These are phyloP conservation scores for Telmatherina bonti DNA, from an alignment of 2,797 vertebrate species.

Conservation along the genomic window DNA sequence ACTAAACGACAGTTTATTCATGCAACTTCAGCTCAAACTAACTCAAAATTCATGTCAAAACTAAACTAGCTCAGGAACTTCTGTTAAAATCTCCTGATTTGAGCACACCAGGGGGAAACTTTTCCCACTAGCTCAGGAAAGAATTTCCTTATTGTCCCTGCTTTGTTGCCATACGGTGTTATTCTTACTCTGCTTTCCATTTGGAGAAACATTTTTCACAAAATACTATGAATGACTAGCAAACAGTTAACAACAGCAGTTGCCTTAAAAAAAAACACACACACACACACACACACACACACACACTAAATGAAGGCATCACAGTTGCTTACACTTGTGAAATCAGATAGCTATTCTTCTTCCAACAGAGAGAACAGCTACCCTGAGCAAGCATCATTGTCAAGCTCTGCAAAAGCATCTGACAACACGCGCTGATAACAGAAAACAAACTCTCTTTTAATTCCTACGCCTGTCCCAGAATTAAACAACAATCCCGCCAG, in stretches of 20 bases:
- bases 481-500: conserved; percentile 15
- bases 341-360: background rate
- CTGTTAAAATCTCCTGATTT: no score
- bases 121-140: no score
- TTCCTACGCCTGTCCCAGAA: conserved; percentile 2
- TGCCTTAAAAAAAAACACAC: background rate
- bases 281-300: no score
- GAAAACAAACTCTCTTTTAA: background rate
- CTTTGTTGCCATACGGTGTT: no score
- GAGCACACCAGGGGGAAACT: no score
- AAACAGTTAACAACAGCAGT: background rate
- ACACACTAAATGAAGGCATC: background rate
- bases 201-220: background rate
- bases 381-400: background rate
- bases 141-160: no score
- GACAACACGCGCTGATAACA: background rate
- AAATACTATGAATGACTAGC: background rate
- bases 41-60: no score
- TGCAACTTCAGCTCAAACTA: no score
- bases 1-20: no score
- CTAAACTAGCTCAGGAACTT: no score
- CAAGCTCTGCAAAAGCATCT: background rate
- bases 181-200: no score
- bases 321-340: background rate
- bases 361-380: background rate